Base-by-base conservation (phyloP, 2,888 invertebrate genomes). In the Luffia ferchaultella region DNA sequence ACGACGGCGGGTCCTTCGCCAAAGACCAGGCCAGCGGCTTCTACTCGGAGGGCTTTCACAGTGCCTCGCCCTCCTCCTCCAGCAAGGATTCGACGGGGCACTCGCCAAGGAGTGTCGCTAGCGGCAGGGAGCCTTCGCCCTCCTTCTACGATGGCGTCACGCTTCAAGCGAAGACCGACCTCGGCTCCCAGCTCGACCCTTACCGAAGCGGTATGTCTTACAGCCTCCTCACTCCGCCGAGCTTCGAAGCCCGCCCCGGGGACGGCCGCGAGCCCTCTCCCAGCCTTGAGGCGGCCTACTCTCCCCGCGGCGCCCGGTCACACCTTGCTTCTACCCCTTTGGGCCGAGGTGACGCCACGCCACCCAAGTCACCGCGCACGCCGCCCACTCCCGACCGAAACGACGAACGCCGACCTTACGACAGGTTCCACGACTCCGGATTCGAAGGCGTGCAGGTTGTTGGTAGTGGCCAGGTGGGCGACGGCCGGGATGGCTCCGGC, bases 21-120 rank as follows among this genome's bases (percentile, higher is more conserved):
- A 86, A 87, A 60, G 88, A 88, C 54, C 88, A 87, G 58, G 85
- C 86, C 1, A 85, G 88, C 52, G 85, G 86, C 5, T 88, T 88
- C 58, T 87, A 86, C 59, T 86, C 86, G n/a, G 87, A 87, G 58
- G 84, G 84, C 1, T 86, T 86, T 60, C 86, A 85, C 58, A 87
- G 87, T 53, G 85, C 87, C 0, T 88, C 88, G 0, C 88, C 88
- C 0, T 86, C 85, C 1, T 86, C 86, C 9, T 86, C 87, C 49
- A 83, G 83, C 58, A 84, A 84, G 56, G 84, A 85, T 56, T 85
- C 83, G 0, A 79, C 77, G 57, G 78, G 76, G 0, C 77, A 80
- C 57, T 85, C 85, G 1, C 85, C 85, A 1, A 73, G 76, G 49
- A 83, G 83, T 59, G 76, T 78, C 7, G 78, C 76, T 49, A 79